These are phyloP conservation scores for Agriopis leucophaearia DNA, from an alignment of 2,888 invertebrate genomes.

Conservation along the genomic window DNA sequence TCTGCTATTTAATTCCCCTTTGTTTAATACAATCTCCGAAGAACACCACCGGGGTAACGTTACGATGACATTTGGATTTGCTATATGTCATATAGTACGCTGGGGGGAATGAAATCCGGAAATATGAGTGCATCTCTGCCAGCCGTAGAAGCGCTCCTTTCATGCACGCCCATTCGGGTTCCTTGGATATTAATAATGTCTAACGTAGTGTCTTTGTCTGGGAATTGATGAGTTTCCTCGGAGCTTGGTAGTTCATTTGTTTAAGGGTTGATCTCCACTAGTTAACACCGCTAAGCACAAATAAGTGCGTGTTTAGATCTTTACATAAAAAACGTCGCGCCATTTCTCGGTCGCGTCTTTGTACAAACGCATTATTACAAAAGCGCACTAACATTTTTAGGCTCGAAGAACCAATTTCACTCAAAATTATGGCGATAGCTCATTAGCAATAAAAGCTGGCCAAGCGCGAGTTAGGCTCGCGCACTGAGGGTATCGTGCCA, in stretches of 20 bases:
- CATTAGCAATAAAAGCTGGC: no score
- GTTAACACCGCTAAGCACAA: no score
- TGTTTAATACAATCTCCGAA: slow-evolving; percentile 76
- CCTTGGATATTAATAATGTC: slow-evolving; percentile 67
- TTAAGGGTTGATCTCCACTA: no score
- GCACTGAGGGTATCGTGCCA: no score
- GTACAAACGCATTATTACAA: no score
- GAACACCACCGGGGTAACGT: slow-evolving; percentile 68
- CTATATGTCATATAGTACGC: slow-evolving; percentile 55
- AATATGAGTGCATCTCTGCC: slow-evolving; percentile 69
- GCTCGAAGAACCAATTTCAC: no score
- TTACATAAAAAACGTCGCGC: no score
- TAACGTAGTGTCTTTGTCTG: slow-evolving; percentile 64
- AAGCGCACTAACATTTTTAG: no score
- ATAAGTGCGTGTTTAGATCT: no score
- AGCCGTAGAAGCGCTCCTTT: slow-evolving; percentile 54
- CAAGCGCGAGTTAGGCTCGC: no score
- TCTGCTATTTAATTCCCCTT: slow-evolving; percentile 75
- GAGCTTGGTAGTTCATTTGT: slow-evolving; percentile 50
- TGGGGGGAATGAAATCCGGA: slow-evolving; percentile 67
- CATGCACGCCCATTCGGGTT: slow-evolving; percentile 55
- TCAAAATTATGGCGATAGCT: no score
- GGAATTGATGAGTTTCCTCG: slow-evolving; percentile 59
- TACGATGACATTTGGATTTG: slow-evolving; percentile 72
- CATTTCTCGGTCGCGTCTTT: no score